Conservation (phyloP, 2,888 invertebrate species). For the Monoplex corrugatus region DNA sequence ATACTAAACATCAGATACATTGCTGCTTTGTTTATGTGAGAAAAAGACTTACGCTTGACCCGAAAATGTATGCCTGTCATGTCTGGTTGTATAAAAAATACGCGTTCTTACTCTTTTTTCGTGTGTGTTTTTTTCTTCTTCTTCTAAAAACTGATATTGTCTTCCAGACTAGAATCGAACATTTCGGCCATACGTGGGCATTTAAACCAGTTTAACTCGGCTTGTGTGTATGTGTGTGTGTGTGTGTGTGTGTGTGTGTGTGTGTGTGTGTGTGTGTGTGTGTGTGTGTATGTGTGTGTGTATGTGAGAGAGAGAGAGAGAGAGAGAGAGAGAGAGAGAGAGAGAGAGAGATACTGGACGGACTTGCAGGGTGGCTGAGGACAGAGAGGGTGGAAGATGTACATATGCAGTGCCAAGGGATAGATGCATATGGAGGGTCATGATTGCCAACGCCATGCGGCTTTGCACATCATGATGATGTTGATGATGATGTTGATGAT, state of each 20-base stretch:
- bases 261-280: not conserved
- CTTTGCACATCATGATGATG: no score
- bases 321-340: not conserved
- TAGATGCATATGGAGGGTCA: not conserved
- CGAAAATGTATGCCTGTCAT: not conserved
- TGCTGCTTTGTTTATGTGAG: no score
- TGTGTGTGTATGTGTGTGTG: not conserved
- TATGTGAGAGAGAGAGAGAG: not conserved
- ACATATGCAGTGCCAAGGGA: not conserved
- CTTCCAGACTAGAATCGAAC: not conserved
- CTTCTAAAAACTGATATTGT: not conserved
- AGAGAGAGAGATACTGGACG: not conserved
- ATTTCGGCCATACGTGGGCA: not conserved
- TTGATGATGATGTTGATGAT: no score
- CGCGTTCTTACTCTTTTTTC: not conserved
- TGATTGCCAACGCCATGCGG: not conserved
- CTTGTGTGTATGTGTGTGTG: not conserved
- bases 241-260: conserved; percentile 9
- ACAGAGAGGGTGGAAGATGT: not conserved
- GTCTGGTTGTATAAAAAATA: not conserved
- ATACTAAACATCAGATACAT: no score
- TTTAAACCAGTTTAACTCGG: not conserved
- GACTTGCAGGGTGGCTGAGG: not conserved
- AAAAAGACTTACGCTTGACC: no score
- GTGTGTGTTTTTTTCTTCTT: not conserved